These are phyloP conservation scores for Cerceris ruficornis DNA, from an alignment of 2,888 invertebrate genomes.

Conservation along the genomic window DNA sequence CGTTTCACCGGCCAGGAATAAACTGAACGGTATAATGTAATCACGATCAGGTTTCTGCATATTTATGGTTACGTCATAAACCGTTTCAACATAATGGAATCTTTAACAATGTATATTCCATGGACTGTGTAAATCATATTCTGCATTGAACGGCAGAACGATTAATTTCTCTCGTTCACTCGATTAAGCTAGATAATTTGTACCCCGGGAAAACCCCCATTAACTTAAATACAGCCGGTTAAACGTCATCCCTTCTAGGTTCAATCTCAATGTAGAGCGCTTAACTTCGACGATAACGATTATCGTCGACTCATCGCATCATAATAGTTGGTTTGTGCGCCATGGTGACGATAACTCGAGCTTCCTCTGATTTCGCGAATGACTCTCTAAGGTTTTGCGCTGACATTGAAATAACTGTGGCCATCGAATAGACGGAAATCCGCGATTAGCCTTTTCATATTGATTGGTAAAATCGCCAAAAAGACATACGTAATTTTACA, in stretches of 20 bases:
- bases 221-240: slow-evolving; percentile 43
- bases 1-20: too few relatives aligned
- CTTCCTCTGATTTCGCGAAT: slow-evolving; percentile 33
- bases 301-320: slow-evolving; percentile 67
- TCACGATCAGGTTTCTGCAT: too few relatives aligned
- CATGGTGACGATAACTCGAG: slow-evolving; percentile 52
- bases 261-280: slow-evolving; percentile 59
- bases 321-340: slow-evolving; percentile 60
- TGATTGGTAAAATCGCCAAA: not conserved
- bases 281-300: slow-evolving; percentile 67
- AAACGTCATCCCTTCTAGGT: slow-evolving; percentile 51
- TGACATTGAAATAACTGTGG: slow-evolving; percentile 43
- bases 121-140: not conserved
- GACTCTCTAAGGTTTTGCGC: slow-evolving; percentile 21
- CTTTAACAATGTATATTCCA: too few relatives aligned
- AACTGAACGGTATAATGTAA: too few relatives aligned
- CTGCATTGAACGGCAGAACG: slow-evolving; percentile 24
- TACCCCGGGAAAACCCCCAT: slow-evolving; percentile 42
- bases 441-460: not conserved
- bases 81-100: too few relatives aligned
- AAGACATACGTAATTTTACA: too few relatives aligned
- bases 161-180: slow-evolving; percentile 22
- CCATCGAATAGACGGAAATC: slow-evolving; percentile 28
- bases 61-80: too few relatives aligned
- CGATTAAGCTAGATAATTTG: slow-evolving; percentile 57